These are phyloP conservation scores for Tenthredo distinguenda DNA, from an alignment of 2,888 invertebrate species.

Conservation along the genomic window DNA sequence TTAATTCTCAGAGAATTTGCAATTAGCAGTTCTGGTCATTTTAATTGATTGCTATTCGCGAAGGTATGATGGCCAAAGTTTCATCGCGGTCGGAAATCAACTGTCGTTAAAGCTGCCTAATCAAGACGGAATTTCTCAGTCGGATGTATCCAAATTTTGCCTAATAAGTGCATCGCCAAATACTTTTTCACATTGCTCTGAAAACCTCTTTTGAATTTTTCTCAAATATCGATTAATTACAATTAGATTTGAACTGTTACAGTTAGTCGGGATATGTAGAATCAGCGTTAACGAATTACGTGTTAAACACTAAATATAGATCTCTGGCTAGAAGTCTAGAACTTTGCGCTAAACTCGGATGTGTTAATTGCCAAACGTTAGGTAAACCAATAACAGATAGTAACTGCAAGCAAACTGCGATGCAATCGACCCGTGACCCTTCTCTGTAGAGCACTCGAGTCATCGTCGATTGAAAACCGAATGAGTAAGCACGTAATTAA, in stretches of 20 bases:
- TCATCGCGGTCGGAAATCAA: background rate
- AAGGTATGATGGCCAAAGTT: background rate
- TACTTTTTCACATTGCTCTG: background rate
- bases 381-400: constrained; percentile 25
- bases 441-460: background rate
- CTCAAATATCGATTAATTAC: background rate
- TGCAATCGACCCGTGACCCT: constrained; percentile 14
- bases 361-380: constrained; percentile 31
- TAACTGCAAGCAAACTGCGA: background rate
- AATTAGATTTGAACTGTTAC: background rate
- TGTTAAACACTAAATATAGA: background rate
- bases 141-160: background rate
- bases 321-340: background rate
- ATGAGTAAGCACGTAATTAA: background rate
- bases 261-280: background rate
- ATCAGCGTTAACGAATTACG: background rate
- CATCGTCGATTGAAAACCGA: background rate
- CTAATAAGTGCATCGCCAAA: no score
- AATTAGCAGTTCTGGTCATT: constrained; percentile 5
- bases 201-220: background rate
- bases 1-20: background rate
- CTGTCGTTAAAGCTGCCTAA: background rate
- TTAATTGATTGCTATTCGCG: background rate
- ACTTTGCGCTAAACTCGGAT: background rate
- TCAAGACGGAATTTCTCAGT: background rate